Base-by-base conservation (phyloP, 1,140 invertebrate species). In the Zaprionus inermis region DNA sequence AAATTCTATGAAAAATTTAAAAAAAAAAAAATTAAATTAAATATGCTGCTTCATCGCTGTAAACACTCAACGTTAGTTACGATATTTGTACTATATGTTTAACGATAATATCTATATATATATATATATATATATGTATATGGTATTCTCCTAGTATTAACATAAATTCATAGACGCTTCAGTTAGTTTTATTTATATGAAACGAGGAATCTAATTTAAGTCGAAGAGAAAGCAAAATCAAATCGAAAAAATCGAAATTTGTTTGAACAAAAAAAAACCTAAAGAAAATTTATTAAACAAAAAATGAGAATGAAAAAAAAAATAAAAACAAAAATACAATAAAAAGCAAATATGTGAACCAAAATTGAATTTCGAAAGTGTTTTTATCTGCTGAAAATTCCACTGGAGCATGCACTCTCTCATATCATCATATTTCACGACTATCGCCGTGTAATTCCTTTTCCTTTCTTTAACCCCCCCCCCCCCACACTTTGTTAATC, bases 161-260 rank as follows among this genome's bases (percentile, higher is more conserved):
- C 61, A 83, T 90, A 85, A 86, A 86, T 88, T 88, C 66, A 90
- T 90, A 90, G 85, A 90, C 82, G 85, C 85, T 90, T 85, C 75
- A 90, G 76, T 90, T 90, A 85, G 69, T 73, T 90, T 69, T 89
- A 84, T 84, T 89, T 89, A 84, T 89, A 75, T 72, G 6, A 1
- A 32, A 32, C 7, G 77, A 71, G 67, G 66, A 41, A 54, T 54
- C n/a, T 65, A 58, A 36, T 59, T 65, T 74, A 77, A 77, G 64
- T 34, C 57, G 20, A 51, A 74, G 54, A 14, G 18, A 41, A 49
- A 61, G 61, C 52, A 73, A 73, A 64, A 32, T 36, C 12, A 64
- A 59, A 79, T 51, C 38, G 38, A 63, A 69, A 74, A 73, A 28
- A 28, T 60, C 57, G 24, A 65, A 70, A 54, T 28, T 28, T 28